Base-by-base conservation (phyloP, 2,113 vertebrate species). In the Condylura cristata region DNA sequence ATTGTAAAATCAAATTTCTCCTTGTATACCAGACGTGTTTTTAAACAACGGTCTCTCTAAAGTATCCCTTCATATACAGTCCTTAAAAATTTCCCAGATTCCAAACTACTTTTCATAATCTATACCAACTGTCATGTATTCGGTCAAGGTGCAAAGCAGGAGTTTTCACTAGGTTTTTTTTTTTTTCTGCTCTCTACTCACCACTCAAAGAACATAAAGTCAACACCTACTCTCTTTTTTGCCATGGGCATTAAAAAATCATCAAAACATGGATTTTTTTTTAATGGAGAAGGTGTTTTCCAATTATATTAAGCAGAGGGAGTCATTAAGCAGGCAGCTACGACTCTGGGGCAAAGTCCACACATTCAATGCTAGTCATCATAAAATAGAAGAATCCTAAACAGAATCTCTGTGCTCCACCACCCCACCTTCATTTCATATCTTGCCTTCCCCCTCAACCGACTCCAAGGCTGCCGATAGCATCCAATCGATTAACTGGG, bases 401-500 rank as follows among this genome's bases (percentile, higher is more conserved):
- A 94, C 96, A 94, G 88, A 97, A 92, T 2, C 63, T 80, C 82
- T 88, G 78, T 93, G 93, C 91, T 86, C 75, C 28, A 87, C 89
- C 93, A 83, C n/a, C 86, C 58, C 65, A 88, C 70, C 80, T 95
- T 95, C 90, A 74, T 75, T 95, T 97, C 96, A 85, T 97, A 95
- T 95, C 95, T 94, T 79, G 80, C 94, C 85, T 98, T 97, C 92
- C 93, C 95, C 71, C 88, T 34, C 92, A 79, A 70, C 0, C 0
- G 91, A 93, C 95, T 98, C 87, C 82, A 90, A 87, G 93, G 91
- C 95, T 98, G 93, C 93, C 97, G 97, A 98, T 97, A 97, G 93
- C 96, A 97, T 78, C 96, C 93, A 98, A 98, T 98, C 98, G 98
- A 97, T 96, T 97, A 97, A 93, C 78, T 56, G 82, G 93, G 97